Evolutionary conservation across 2,888 invertebrate genomes (phyloP).

Genomic region (Monopis laevigella): DNA sequence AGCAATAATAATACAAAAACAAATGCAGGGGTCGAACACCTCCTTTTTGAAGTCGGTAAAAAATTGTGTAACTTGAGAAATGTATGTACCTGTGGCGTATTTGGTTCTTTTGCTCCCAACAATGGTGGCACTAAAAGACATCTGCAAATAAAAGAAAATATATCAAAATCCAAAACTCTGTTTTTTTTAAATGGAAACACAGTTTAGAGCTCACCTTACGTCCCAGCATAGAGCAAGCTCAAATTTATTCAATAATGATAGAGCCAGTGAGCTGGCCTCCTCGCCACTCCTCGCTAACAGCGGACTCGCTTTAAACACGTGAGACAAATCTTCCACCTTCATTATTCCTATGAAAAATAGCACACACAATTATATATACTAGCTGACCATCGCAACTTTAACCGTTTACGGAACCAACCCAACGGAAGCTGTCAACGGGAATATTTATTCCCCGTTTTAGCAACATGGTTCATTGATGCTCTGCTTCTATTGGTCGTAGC

Average conservation of each 20-base stretch:
- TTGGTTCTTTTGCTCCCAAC: constrained; percentile 72
- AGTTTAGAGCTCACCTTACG: constrained; percentile 68
- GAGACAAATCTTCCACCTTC: constrained; percentile 91
- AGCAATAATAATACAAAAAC: too few species aligned
- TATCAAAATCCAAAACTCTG: not conserved
- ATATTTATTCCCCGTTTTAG: too few species aligned
- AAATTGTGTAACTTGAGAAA: too few species aligned
- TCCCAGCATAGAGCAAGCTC: constrained; percentile 98
- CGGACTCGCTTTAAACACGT: constrained; percentile 90
- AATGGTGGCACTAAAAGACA: constrained; percentile 88
- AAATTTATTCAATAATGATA: constrained; percentile 93
- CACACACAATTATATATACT: too few species aligned
- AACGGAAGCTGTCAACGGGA: too few species aligned
- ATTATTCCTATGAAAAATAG: constrained; percentile 76
- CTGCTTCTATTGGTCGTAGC: too few species aligned
- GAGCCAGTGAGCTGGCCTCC: constrained; percentile 81
- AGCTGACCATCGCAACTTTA: too few species aligned
- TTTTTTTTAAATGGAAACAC: not conserved
- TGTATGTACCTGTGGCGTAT: constrained; percentile 29
- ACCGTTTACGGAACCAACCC: too few species aligned
- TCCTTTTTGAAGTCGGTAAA: too few species aligned
- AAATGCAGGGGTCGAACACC: too few species aligned
- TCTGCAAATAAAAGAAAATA: not conserved
- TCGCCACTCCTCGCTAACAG: constrained; percentile 70
- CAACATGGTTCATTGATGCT: too few species aligned